phyloP scores from a whole-genome alignment of 1,140 invertebrate species.

The Drosophila aff. region DNA sequence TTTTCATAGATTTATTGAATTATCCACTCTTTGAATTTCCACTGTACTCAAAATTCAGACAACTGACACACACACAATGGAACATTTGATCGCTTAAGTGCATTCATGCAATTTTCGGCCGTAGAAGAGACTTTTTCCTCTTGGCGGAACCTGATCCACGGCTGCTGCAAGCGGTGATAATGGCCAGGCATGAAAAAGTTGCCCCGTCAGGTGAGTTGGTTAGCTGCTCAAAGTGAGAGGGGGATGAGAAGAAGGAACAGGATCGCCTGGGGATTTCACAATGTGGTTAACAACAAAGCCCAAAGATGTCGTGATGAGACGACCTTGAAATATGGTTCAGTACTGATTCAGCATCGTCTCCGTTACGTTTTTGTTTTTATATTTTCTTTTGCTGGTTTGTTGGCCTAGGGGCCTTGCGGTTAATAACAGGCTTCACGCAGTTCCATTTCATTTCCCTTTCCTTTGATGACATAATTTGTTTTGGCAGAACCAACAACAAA shows the following conservation, averaged over 20 bases:
- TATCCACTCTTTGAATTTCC: not conserved
- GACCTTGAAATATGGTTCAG: slow-evolving; percentile 57
- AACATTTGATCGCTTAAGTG: slow-evolving; percentile 26
- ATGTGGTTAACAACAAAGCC: slow-evolving; percentile 26
- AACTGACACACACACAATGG: slow-evolving; percentile 14
- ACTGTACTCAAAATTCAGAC: slow-evolving; percentile 19
- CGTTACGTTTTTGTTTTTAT: slow-evolving; percentile 61
- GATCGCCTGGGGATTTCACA: slow-evolving; percentile 61
- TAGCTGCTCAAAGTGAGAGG: not conserved
- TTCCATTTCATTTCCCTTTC: slow-evolving; percentile 42
- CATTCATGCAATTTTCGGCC: slow-evolving; percentile 58
- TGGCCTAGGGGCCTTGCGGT: slow-evolving; percentile 28
- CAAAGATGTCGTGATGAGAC: slow-evolving; percentile 21
- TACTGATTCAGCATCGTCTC: slow-evolving; percentile 39
- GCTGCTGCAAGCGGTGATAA: slow-evolving; percentile 35
- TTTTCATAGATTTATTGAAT: not conserved
- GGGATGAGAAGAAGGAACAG: slow-evolving; percentile 23
- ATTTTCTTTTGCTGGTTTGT: slow-evolving; percentile 32
- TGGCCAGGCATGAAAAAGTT: slow-evolving; percentile 64
- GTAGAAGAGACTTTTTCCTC: slow-evolving; percentile 45
- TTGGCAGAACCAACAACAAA: slow-evolving; percentile 18
- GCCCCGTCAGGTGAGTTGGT: slow-evolving; percentile 56
- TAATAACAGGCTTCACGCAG: slow-evolving; percentile 44
- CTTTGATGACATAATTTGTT: slow-evolving; percentile 69
- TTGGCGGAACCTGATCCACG: slow-evolving; percentile 67